Evolutionary conservation across 1,140 invertebrate genomes (phyloP), one percentile per base, ranked within the genome.

Genomic region (Heterodera carotae): DNA sequence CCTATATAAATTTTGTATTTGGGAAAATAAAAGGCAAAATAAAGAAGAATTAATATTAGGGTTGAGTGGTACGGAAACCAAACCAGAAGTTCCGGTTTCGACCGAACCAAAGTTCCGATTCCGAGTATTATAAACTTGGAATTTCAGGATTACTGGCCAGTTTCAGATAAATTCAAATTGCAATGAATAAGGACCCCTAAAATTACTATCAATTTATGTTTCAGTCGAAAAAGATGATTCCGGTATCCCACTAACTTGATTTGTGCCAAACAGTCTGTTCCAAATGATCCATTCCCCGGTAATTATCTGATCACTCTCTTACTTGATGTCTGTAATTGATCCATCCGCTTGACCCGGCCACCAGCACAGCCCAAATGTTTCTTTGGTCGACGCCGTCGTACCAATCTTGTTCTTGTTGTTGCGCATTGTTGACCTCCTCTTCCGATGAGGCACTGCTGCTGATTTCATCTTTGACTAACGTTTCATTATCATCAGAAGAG

Each of bases 91-190:
- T n/a, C n/a, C n/a, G n/a, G n/a, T n/a, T n/a, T n/a, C n/a, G n/a
- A n/a, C n/a, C n/a, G n/a, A n/a, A n/a, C n/a, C n/a, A n/a, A n/a
- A n/a, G n/a, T n/a, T n/a, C n/a, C n/a, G n/a, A n/a, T n/a, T n/a
- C n/a, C n/a, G n/a, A n/a, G n/a, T n/a, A n/a, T n/a, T 91, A 92
- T 22, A 91, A 90, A 87, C 91, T 91, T 75, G 89, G 91, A 39
- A 91, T 85, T 88, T 91, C 91, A 67, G 91, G 90, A 31, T 64
- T 31, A 8, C 34, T 66, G 7, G 39, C 39, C 39, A 7, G 39
- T n/a, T n/a, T n/a, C n/a, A n/a, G n/a, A n/a, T n/a, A n/a, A n/a
- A n/a, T n/a, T n/a, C n/a, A n/a, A n/a, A n/a, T n/a, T n/a, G n/a
- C n/a, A n/a, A n/a, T n/a, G n/a, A n/a, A n/a, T n/a, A n/a, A n/a